Evolutionary conservation across 1,140 invertebrate species (phyloP).

Genomic region (Calephelis virginiensis): DNA sequence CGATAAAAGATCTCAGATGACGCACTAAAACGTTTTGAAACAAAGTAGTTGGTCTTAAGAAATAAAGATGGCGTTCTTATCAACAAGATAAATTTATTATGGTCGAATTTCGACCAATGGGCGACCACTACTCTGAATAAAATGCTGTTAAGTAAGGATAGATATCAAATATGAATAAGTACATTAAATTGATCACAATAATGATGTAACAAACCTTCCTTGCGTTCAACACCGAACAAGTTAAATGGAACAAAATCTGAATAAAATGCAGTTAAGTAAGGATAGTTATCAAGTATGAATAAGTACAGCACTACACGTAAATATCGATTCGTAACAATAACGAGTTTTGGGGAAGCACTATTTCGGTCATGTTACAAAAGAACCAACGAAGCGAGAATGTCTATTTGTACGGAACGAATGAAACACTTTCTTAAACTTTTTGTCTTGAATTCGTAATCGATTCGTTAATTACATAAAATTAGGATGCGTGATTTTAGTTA

Average conservation of each 20-base stretch:
- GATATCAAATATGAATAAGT: not conserved
- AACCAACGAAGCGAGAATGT: constrained; percentile 29
- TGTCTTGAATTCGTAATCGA: constrained; percentile 26
- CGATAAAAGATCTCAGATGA: too few species aligned
- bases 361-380: constrained; percentile 36
- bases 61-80: too few species aligned
- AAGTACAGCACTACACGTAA: constrained; percentile 21
- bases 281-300: not conserved
- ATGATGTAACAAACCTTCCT: too few species aligned
- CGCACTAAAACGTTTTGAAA: too few species aligned
- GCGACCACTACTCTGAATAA: too few species aligned
- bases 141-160: constrained; percentile 5
- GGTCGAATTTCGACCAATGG: too few species aligned
- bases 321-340: constrained; percentile 34
- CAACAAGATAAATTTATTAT: too few species aligned
- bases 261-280: constrained; percentile 2
- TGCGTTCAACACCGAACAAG: too few species aligned
- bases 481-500: constrained; percentile 23
- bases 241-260: constrained; percentile 4
- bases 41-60: too few species aligned
- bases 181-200: not conserved
- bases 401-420: constrained; percentile 37
- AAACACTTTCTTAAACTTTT: constrained; percentile 32
- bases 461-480: constrained; percentile 36
- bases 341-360: constrained; percentile 22